Evolutionary conservation across 2,797 vertebrate species (phyloP).

Genomic region (Chelidonichthys spinosus): DNA sequence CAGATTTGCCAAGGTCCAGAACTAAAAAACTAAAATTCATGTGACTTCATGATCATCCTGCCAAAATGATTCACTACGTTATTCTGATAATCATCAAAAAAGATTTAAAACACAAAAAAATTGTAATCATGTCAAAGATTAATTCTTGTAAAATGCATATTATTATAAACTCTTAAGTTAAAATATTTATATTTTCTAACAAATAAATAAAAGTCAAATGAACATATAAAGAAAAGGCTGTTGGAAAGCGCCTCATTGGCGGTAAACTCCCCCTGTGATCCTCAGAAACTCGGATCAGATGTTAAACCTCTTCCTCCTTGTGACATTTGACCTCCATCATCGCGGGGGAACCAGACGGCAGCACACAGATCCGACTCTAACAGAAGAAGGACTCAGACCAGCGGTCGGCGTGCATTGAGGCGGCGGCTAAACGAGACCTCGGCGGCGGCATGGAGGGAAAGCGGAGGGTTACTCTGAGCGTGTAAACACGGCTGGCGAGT

Average conservation of each 20-base stretch:
- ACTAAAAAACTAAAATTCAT: no score
- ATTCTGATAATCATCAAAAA: no score
- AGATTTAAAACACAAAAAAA: no score
- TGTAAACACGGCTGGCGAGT: conserved; percentile 62
- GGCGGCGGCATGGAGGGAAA: conserved; percentile 24
- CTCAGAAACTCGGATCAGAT: conserved; percentile 13
- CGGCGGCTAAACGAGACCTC: conserved; percentile 33
- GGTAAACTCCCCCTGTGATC: not conserved
- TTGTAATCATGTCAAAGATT: no score
- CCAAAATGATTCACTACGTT: no score
- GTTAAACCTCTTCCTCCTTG: conserved; percentile 12
- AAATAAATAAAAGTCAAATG: not conserved
- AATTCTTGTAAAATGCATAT: no score
- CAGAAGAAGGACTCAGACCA: conserved; percentile 4
- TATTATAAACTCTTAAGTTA: no score
- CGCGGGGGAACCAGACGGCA: no score
- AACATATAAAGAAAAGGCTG: not conserved
- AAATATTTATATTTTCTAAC: no score
- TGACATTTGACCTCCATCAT: conserved; percentile 21
- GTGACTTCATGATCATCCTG: no score
- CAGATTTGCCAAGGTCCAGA: conserved; percentile 44
- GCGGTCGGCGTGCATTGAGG: conserved; percentile 28
- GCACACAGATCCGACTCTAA: conserved; percentile 6
- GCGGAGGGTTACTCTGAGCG: conserved; percentile 19
- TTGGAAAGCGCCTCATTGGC: not conserved